Conservation (phyloP, 2,797 vertebrate genomes). For the Allobates femoralis region DNA sequence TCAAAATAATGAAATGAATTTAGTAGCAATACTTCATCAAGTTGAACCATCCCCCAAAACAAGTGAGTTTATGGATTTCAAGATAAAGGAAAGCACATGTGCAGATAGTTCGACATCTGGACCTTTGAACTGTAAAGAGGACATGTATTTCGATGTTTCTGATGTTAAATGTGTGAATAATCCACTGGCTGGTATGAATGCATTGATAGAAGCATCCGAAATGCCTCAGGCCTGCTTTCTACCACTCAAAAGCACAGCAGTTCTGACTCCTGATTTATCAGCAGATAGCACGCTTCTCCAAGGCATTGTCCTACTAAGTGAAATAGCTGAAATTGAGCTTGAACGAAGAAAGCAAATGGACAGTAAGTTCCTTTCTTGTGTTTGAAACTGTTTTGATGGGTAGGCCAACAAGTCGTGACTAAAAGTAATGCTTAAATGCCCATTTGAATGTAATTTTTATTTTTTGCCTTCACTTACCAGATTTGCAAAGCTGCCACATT, state of each 20-base stretch:
- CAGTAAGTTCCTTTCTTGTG: constrained; percentile 70
- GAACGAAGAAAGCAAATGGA: constrained; percentile 77
- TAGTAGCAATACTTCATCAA: constrained; percentile 67
- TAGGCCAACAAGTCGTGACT: background rate
- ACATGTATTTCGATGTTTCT: constrained; percentile 68
- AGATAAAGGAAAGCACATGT: constrained; percentile 59
- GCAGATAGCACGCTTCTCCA: constrained; percentile 87
- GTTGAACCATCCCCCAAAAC: constrained; percentile 68
- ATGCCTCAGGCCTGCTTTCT: constrained; percentile 83
- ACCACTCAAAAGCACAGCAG: constrained; percentile 66
- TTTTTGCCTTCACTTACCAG: constrained; percentile 58
- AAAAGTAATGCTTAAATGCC: background rate
- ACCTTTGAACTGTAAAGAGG: constrained; percentile 67
- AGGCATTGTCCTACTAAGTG: constrained; percentile 92
- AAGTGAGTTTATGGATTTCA: constrained; percentile 61
- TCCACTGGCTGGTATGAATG: constrained; percentile 92
- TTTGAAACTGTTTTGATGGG: background rate
- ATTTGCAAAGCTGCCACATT: constrained; percentile 67
- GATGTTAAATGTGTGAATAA: constrained; percentile 73
- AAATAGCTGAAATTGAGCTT: constrained; percentile 89
- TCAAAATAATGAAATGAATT: constrained; percentile 36
- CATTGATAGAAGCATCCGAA: constrained; percentile 87
- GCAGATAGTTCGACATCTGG: constrained; percentile 57
- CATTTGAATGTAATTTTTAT: background rate
- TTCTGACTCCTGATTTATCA: constrained; percentile 70